These are phyloP conservation scores for Pimephales promelas DNA, from an alignment of 2,113 vertebrate species.

Conservation along the genomic window DNA sequence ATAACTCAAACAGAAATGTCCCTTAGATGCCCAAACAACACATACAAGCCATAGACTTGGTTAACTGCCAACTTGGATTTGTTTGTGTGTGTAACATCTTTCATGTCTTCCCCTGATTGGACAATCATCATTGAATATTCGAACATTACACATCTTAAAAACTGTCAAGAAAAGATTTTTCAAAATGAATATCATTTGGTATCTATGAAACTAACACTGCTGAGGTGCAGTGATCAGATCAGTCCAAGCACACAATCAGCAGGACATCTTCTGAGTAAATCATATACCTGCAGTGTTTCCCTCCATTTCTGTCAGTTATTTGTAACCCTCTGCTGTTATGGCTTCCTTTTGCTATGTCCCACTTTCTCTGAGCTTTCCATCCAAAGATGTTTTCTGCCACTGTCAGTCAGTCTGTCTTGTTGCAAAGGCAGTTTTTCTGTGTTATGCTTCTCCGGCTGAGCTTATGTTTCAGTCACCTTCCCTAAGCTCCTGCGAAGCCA, in stretches of 20 bases:
- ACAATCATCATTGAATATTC: neutral
- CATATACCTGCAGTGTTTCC: neutral
- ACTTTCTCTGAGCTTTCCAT: neutral
- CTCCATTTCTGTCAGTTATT: neutral
- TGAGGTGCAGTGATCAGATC: neutral
- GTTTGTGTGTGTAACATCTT: neutral
- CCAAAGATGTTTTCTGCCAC: neutral
- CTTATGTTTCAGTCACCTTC: neutral
- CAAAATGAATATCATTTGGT: constrained; percentile 22
- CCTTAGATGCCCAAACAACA: neutral
- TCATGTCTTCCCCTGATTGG: neutral
- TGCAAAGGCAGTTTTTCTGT: neutral
- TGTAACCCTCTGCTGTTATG: neutral
- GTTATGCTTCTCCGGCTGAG: neutral
- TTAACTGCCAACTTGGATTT: neutral
- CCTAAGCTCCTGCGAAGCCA: neutral
- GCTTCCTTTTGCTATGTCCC: neutral
- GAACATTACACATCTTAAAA: neutral
- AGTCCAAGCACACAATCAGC: neutral
- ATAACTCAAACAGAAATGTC: neutral
- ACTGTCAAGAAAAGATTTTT: constrained; percentile 3
- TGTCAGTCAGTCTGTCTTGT: neutral
- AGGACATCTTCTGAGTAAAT: neutral
- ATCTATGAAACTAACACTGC: neutral
- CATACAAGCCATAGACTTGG: neutral